Percentiles rank a stretch among this genome's conserved stretches.
Evolutionary conservation across 2,797 vertebrate genomes (phyloP).

Genomic region (Podargus strigoides): DNA sequence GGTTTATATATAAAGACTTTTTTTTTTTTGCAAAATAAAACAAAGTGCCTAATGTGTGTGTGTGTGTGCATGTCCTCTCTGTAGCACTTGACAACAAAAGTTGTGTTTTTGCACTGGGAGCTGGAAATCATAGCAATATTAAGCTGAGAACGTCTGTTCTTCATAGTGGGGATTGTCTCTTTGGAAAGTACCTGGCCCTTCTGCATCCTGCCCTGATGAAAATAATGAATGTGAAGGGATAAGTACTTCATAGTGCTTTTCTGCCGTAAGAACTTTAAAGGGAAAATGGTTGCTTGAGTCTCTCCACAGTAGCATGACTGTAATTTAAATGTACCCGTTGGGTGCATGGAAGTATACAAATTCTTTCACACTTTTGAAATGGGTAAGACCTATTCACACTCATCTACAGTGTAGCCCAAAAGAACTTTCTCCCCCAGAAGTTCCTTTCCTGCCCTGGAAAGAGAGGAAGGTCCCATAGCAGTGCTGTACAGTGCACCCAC

Average conservation of each 20-base stretch:
- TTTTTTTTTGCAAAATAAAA: conserved; percentile 80
- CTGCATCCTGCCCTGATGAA: neutral
- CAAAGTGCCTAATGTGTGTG: conserved; percentile 76
- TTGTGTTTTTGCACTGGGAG: neutral
- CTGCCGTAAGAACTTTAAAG: neutral
- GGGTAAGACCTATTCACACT: neutral
- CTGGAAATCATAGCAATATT: neutral
- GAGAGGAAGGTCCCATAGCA: neutral
- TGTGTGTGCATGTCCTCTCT: neutral
- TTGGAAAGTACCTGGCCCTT: conserved; percentile 30
- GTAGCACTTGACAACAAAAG: neutral
- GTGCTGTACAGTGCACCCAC: accelerated
- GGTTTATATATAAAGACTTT: conserved; percentile 79
- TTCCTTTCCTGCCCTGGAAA: neutral
- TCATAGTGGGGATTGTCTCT: neutral
- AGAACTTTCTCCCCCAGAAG: neutral
- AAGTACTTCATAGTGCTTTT: neutral
- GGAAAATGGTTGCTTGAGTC: neutral
- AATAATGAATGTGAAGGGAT: neutral
- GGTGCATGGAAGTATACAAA: neutral
- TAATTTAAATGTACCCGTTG: neutral
- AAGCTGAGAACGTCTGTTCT: neutral
- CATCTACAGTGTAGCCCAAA: neutral
- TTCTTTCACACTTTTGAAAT: neutral
- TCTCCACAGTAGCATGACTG: neutral